Base-by-base conservation (phyloP, 2,113 vertebrate genomes). In the Carettochelys insculpta region DNA sequence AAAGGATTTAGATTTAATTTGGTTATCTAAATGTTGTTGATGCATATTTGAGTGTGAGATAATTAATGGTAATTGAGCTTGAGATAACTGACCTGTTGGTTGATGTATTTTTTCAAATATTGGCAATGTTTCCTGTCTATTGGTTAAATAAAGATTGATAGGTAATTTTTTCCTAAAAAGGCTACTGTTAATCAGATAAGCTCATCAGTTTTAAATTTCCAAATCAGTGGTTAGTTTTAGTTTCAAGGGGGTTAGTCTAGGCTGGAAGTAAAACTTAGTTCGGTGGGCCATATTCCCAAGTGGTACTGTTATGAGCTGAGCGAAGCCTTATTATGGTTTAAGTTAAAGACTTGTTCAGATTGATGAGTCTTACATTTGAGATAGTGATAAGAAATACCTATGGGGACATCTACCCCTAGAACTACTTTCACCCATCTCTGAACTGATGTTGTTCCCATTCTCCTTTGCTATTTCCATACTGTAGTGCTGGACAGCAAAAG, bases 31-130 rank as follows among this genome's bases (percentile, higher is more conserved):
- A 52, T 77, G 50, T 91, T 41, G 11, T 85, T 93, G 81, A 81
- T 82, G 91, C 43, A 29, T 89, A 84, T 96, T 90, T 96, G 89
- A 93, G 94, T 92, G 93, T 95, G 92, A 95, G 86, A 71, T 87
- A 92, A 92, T 89, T 92, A 88, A 96, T 93, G 88, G n/a, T n/a
- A n/a, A n/a, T 90, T 96, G 89, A 93, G 94, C 92, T 94, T 95
- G 91, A 95, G 86, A 77, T 87, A 92, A 92, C 88, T 92, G 65
- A 93, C 79, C 79, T 85, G 58, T 94, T 88, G 86, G 75, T 87
- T n/a, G 22, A 38, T 77, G 38, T 88, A 45, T 91, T 87, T 94
- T 94, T 93, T 95, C 75, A 91, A 92, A 87, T 87, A 83, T 65
- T n/a, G 17, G n/a, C 31, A 65, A 20, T 4, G 86, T 92, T 87